phyloP scores from a whole-genome alignment of 1,140 invertebrate species.

The Drosophila murphyi region DNA sequence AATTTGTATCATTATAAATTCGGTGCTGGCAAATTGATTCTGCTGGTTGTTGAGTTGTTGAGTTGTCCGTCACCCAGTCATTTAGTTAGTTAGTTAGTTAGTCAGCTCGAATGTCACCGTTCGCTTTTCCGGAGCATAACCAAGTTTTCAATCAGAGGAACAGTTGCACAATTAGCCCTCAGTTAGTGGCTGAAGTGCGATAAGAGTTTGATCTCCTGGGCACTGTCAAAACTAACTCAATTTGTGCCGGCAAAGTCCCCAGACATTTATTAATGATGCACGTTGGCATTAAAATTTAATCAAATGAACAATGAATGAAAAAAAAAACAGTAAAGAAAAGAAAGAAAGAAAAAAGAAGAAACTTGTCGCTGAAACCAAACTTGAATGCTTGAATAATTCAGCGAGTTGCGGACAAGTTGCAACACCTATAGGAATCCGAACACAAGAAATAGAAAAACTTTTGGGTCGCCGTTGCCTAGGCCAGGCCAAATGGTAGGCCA shows the following conservation, averaged over 20 bases:
- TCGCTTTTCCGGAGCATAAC: slow-evolving; percentile 38
- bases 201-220: slow-evolving; percentile 14
- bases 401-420: slow-evolving; percentile 73
- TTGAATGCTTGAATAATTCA: slow-evolving; percentile 67
- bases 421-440: slow-evolving; percentile 59
- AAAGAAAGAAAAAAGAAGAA: not conserved
- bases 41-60: not conserved
- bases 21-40: slow-evolving; percentile 66
- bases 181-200: slow-evolving; percentile 21
- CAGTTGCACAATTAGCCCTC: slow-evolving; percentile 62
- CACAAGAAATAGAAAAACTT: slow-evolving; percentile 31
- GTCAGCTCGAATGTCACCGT: slow-evolving; percentile 9
- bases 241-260: slow-evolving; percentile 54
- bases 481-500: slow-evolving; percentile 19
- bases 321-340: slow-evolving; percentile 21
- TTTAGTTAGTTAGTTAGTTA: not conserved
- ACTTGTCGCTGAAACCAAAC: slow-evolving; percentile 43
- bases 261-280: slow-evolving; percentile 77
- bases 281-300: slow-evolving; percentile 76
- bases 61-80: slow-evolving; percentile 6
- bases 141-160: slow-evolving; percentile 55
- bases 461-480: slow-evolving; percentile 48
- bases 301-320: slow-evolving; percentile 48
- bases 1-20: slow-evolving; percentile 65
- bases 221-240: slow-evolving; percentile 57